Conservation (phyloP, 2,888 invertebrate species). For the Orthosia cruda region DNA sequence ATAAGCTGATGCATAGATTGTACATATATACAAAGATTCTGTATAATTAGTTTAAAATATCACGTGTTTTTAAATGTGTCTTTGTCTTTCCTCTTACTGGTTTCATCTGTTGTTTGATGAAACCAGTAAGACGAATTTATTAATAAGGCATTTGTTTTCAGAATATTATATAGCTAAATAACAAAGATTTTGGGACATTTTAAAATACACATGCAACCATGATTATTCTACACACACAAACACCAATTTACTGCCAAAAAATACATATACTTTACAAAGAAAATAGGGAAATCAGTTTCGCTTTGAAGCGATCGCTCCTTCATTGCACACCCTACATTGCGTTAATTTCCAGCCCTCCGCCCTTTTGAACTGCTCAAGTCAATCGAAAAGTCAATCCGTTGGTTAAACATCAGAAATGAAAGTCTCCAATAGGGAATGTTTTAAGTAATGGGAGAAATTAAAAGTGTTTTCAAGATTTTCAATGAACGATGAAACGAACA, state of each 20-base stretch:
- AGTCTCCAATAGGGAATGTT: conserved; percentile 88
- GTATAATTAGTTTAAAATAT: background rate
- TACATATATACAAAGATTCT: too few relatives aligned
- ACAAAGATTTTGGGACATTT: background rate
- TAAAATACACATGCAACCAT: conserved; percentile 2
- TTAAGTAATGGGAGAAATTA: conserved; percentile 89
- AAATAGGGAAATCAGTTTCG: conserved; percentile 87
- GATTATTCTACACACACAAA: conserved; percentile 47
- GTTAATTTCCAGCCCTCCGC: conserved; percentile 87
- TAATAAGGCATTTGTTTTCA: background rate
- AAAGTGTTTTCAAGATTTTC: conserved; percentile 89
- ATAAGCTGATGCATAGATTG: too few relatives aligned
- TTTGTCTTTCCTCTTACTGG: too few relatives aligned
- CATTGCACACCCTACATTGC: conserved; percentile 88
- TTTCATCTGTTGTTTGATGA: too few relatives aligned
- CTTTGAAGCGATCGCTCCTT: conserved; percentile 87
- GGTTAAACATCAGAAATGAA: conserved; percentile 91
- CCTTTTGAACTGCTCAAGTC: conserved; percentile 91
- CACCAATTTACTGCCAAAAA: conserved; percentile 60
- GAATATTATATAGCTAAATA: background rate
- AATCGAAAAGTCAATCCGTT: conserved; percentile 91
- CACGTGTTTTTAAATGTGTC: background rate
- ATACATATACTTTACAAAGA: conserved; percentile 81
- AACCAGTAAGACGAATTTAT: too few relatives aligned
- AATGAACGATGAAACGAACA: conserved; percentile 77